These are phyloP conservation scores for Platyrinchus mystaceus DNA, from an alignment of 2,797 vertebrate genomes.

Conservation along the genomic window DNA sequence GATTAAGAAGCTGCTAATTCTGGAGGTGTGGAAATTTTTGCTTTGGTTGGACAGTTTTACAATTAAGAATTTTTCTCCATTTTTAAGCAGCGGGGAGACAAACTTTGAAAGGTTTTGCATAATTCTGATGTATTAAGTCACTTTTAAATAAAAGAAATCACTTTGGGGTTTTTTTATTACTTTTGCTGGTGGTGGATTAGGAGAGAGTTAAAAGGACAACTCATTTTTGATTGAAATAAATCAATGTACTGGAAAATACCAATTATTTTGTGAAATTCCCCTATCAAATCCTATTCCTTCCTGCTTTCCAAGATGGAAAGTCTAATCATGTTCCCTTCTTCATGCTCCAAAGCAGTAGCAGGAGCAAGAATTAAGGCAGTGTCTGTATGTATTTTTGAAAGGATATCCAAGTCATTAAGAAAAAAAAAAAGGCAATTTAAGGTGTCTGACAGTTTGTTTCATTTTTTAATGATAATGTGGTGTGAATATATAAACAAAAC, in stretches of 20 bases:
- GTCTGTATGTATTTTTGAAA: neutral
- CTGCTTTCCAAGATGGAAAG: neutral
- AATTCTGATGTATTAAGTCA: neutral
- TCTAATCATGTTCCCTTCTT: neutral
- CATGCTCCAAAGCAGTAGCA: neutral
- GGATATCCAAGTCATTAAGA: neutral
- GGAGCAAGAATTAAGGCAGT: neutral
- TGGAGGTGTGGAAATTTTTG: neutral
- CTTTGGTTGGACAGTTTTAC: conserved; percentile 38
- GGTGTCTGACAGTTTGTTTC: neutral
- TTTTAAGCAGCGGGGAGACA: neutral
- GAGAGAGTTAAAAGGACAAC: conserved; percentile 1
- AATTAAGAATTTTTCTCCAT: neutral
- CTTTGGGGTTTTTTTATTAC: neutral
- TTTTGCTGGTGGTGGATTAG: conserved; percentile 8
- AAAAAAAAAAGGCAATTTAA: neutral
- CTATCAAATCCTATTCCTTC: neutral
- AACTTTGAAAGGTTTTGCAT: conserved; percentile 25
- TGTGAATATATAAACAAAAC: neutral
- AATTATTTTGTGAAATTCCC: conserved; percentile 12
- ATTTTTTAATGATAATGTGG: neutral
- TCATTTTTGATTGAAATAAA: conserved; percentile 39
- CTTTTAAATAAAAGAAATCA: neutral
- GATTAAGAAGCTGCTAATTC: conserved; percentile 35
- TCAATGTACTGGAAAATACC: conserved; percentile 42